Base-by-base conservation (phyloP, 2,888 invertebrate species). In the Caradrina clavipalpis region DNA sequence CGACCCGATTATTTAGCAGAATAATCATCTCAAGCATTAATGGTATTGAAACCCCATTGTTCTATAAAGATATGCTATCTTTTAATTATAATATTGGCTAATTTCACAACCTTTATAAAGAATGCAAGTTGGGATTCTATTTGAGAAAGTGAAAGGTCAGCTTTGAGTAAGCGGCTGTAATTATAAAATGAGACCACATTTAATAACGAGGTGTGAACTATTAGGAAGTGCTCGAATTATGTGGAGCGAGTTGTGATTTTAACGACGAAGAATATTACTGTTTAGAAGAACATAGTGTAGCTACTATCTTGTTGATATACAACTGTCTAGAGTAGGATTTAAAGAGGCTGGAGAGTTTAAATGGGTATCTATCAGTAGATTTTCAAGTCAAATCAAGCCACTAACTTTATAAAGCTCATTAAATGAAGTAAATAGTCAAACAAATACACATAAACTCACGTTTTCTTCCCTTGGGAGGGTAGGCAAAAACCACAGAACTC, bases 101-200 rank as follows among this genome's bases (percentile, higher is more conserved):
- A 80, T 70, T 69, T 78, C 59, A 61, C 53, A 80, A 78, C 73
- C 76, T 78, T 73, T 66, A 63, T 49, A 59, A 73, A 73, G 80
- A 78, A 78, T 77, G 71, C 65, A 45, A 55, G 60, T 67, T 58
- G 76, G 67, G 71, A 75, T 78, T 69, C 73, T 80, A 74, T 82
- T 69, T 61, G 72, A 56, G 61, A 72, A 79, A 77, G 73, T 79
- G 76, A 82, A 82, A 82, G 82, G 83, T 74, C 67, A 69, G 67
- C 62, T 83, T 80, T 73, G 76, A 73, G 72, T 72, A 81, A 73
- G 69, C 79, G 81, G 58, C 69, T 74, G 78, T 76, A 83, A 69
- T 82, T 71, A 60, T 76, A 65, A 71, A 80, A 82, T 80, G 82
- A 83, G 80, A 76, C 61, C 82, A 78, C 73, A 56, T 69, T 76